phyloP scores from a whole-genome alignment of 2,888 invertebrate genomes.

The Carterocephalus palaemon region DNA sequence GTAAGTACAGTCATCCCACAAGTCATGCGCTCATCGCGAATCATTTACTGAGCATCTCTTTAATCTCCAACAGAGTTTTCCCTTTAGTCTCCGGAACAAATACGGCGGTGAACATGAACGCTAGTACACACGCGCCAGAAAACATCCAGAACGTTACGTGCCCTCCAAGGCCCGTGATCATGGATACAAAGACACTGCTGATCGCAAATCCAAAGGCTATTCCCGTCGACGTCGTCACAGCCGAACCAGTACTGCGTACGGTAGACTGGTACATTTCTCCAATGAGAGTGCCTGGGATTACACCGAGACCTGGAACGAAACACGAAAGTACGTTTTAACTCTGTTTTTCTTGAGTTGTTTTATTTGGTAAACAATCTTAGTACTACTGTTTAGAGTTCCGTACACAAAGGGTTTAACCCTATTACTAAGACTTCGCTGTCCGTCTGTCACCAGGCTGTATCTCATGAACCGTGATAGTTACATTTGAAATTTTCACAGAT shows the following conservation, averaged over 20 bases:
- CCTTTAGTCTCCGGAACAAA: constrained; percentile 47
- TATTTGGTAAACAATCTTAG: background rate
- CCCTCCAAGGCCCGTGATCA: constrained; percentile 34
- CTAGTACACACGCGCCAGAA: constrained; percentile 29
- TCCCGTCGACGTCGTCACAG: constrained; percentile 35
- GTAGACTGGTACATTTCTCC: constrained; percentile 46
- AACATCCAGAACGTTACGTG: constrained; percentile 39
- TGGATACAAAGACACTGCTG: constrained; percentile 35
- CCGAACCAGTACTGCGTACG: constrained; percentile 39
- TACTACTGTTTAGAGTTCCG: background rate
- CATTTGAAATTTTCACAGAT: too few relatives aligned
- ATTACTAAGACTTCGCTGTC: too few relatives aligned
- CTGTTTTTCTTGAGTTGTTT: background rate
- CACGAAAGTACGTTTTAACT: background rate
- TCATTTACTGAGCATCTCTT: constrained; percentile 38
- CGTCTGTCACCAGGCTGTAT: too few relatives aligned
- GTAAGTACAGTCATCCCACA: too few relatives aligned
- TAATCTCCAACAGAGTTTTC: constrained; percentile 40
- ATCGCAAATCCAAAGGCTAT: constrained; percentile 38
- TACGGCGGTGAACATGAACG: constrained; percentile 36
- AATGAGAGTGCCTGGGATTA: constrained; percentile 40
- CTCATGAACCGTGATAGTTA: too few relatives aligned
- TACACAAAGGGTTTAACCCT: background rate
- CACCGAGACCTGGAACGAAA: constrained; percentile 39
- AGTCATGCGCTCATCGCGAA: too few relatives aligned